A percentile compares a stretch with the other conserved stretches of the same genome.
These are phyloP conservation scores for Pangasius macronema DNA, from an alignment of 2,797 vertebrate species.

Conservation along the genomic window DNA sequence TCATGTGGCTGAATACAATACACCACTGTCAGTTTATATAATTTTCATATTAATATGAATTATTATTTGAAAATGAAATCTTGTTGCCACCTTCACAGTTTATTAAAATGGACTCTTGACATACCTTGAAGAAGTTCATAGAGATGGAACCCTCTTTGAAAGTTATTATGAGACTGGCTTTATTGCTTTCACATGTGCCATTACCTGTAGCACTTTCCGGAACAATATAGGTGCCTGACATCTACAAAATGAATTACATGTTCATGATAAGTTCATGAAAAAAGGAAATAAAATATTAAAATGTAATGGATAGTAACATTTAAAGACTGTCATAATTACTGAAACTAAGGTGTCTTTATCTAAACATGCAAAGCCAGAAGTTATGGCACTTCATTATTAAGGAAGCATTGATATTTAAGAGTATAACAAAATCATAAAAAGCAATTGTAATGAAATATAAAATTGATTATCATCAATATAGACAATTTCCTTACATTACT, in stretches of 20 bases:
- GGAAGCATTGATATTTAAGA: background rate
- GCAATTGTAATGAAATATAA: background rate
- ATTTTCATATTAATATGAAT: background rate
- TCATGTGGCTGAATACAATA: background rate
- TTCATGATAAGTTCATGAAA: background rate
- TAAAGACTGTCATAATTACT: background rate
- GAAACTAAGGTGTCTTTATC: background rate
- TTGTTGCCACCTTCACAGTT: background rate
- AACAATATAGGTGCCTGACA: slow-evolving; percentile 62
- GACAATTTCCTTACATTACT: slow-evolving; percentile 56
- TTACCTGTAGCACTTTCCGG: accelerated
- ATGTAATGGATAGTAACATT: background rate
- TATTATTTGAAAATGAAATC: background rate
- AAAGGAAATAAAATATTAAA: background rate
- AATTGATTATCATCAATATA: background rate
- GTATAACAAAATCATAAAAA: background rate
- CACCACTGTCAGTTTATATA: background rate
- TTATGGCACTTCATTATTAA: background rate
- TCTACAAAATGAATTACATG: slow-evolving; percentile 52
- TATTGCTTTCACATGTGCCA: slow-evolving; percentile 42
- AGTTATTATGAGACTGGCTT: slow-evolving; percentile 23
- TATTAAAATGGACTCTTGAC: slow-evolving; percentile 13
- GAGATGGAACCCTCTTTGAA: slow-evolving; percentile 64
- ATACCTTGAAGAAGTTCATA: slow-evolving; percentile 71
- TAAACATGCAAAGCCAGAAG: background rate